These are phyloP conservation scores for Laupala kohalensis DNA, from an alignment of 1,140 invertebrate genomes.

Conservation along the genomic window DNA sequence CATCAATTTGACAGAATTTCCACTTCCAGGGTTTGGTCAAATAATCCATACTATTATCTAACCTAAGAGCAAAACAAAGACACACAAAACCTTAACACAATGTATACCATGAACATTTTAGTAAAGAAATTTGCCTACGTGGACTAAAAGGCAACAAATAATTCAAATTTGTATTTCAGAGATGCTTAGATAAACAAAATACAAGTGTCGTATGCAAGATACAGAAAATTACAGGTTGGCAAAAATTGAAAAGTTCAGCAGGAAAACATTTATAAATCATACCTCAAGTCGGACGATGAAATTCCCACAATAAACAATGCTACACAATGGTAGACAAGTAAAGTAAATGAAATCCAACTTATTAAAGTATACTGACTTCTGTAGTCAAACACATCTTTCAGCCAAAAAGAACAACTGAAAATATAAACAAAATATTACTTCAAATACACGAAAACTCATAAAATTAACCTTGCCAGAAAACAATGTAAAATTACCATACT, in stretches of 20 bases:
- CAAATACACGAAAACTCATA: too few relatives aligned
- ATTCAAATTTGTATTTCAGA: background rate
- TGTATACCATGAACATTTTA: background rate
- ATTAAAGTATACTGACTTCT: conserved; percentile 5
- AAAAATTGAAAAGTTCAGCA: background rate
- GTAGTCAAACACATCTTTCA: conserved; percentile 4
- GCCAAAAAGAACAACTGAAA: background rate
- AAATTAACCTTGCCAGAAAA: background rate
- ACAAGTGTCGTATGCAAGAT: background rate
- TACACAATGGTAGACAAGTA: background rate
- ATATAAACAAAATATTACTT: too few relatives aligned
- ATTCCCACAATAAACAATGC: background rate
- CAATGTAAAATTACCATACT: background rate
- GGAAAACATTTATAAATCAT: background rate
- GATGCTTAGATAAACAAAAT: background rate
- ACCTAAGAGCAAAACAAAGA: too few relatives aligned
- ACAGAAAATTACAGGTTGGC: background rate
- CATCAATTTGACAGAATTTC: too few relatives aligned
- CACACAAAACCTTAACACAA: too few relatives aligned
- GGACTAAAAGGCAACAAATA: background rate
- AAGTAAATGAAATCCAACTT: conserved; percentile 5
- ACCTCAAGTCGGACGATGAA: conserved; percentile 1
- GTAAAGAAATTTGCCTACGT: background rate
- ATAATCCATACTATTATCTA: too few relatives aligned
- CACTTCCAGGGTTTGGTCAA: too few relatives aligned